Evolutionary conservation across 2,888 invertebrate genomes (phyloP).

Genomic region (Embidobia sp.): DNA sequence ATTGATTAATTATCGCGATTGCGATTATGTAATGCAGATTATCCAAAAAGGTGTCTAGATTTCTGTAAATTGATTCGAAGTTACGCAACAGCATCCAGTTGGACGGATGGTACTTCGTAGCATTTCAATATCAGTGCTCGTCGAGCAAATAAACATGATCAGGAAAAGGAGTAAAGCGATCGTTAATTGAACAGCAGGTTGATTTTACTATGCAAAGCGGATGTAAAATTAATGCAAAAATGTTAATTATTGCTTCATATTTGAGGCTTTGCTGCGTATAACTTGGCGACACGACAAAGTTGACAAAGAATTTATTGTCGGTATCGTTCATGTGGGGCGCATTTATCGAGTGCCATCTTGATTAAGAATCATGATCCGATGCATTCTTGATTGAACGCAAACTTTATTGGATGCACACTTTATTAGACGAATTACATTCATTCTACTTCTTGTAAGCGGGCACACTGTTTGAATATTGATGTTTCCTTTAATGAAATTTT

Average conservation of each 20-base stretch:
- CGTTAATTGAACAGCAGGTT: no score
- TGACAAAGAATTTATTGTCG: constrained; percentile 57
- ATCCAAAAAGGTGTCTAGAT: not conserved
- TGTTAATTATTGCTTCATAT: constrained; percentile 23
- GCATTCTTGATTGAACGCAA: constrained; percentile 55
- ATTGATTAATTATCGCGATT: constrained; percentile 1
- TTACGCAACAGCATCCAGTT: not conserved
- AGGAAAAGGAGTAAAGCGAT: no score
- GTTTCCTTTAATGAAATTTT: no score
- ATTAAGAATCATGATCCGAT: constrained; percentile 54
- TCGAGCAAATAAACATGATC: no score
- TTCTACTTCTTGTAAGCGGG: constrained; percentile 11
- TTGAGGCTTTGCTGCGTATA: not conserved
- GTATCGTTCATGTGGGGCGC: constrained; percentile 26
- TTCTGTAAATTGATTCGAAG: constrained; percentile 3
- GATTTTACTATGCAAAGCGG: no score
- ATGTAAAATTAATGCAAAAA: constrained; percentile 16
- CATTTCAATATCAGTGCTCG: no score
- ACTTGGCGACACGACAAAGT: no score
- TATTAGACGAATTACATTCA: constrained; percentile 43
- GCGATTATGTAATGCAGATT: constrained; percentile 4
- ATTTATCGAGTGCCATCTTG: constrained; percentile 32
- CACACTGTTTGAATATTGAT: constrained; percentile 13
- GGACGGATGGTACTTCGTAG: no score
- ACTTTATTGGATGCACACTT: constrained; percentile 52